Base-by-base conservation (phyloP, 1,140 invertebrate genomes). In the Acromyrmex echinatior region DNA sequence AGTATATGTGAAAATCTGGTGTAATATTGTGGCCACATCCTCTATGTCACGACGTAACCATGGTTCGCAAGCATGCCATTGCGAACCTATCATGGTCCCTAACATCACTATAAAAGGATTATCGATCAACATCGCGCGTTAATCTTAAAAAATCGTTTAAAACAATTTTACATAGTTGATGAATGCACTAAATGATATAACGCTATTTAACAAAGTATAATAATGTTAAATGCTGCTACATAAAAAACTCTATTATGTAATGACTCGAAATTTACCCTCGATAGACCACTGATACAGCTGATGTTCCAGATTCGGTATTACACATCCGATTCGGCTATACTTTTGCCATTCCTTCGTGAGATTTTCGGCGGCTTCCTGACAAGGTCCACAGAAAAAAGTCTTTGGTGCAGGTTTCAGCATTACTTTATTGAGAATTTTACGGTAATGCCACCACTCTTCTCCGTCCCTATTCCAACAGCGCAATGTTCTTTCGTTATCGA, bases 281-380 rank as follows among this genome's bases (percentile, higher is more conserved):
- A 97, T 97, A 3, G 98, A 98, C 96, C 97, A 97, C 88, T 96
- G 96, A 92, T 98, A 98, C 10, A 98, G 94, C 89, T 97, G 96
- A n/a, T 94, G 92, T 90, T 98, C 97, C 63, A 98, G 93, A 89
- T 97, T 92, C 51, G 88, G 92, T 88, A 95, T 88, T 2, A 78
- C 12, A n/a, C 39, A 35, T 1, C 88, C 86, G 0, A 88, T 90
- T 82, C 93, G 76, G 28, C 86, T 87, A 80, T 94, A 93, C 0
- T 21, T 70, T 66, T 92, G 95, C 96, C 96, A 97, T 62, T 93
- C 93, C 1, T 91, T 28, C 12, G 96, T 92, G 82, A 97, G 94
- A 87, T 93, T 92, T 53, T 95, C 87, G 2, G 96, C 95, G 4
- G 96, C 96, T 16, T 94, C 86, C 90, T 96, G 93, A 39, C 97